Conservation (phyloP, 2,113 vertebrate species). For the Antechinus stuartii region DNA sequence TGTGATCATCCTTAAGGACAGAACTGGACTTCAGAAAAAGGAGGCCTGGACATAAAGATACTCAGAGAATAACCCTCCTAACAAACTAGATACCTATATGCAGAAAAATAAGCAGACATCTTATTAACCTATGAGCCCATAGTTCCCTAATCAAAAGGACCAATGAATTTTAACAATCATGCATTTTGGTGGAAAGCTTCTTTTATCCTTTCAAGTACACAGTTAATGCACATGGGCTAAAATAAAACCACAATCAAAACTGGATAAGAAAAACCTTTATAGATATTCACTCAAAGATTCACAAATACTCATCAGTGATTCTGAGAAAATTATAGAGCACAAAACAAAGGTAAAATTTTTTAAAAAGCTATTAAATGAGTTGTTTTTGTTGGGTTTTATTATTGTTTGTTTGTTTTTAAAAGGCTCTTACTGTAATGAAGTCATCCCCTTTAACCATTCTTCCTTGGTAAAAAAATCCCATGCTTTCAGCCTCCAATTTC, state of each 20-base stretch:
- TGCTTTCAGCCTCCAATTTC: slow-evolving; percentile 96
- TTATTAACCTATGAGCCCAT: slow-evolving; percentile 4
- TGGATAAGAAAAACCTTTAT: background rate
- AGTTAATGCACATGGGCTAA: background rate
- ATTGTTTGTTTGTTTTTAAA: slow-evolving; percentile 63
- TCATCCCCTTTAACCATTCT: slow-evolving; percentile 98
- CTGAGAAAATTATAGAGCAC: slow-evolving; percentile 68
- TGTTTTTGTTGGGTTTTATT: slow-evolving; percentile 27
- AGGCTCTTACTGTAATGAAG: slow-evolving; percentile 93
- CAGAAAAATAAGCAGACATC: slow-evolving; percentile 21
- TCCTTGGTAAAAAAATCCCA: slow-evolving; percentile 99
- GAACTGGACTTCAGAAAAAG: slow-evolving; percentile 12
- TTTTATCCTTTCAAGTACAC: slow-evolving; percentile 50
- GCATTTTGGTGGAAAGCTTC: background rate
- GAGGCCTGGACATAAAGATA: background rate
- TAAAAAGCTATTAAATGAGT: slow-evolving; percentile 78
- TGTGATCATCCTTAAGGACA: background rate
- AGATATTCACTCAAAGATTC: slow-evolving; percentile 62
- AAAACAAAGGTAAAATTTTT: slow-evolving; percentile 71
- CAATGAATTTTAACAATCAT: slow-evolving; percentile 39
- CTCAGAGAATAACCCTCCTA: background rate
- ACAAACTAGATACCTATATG: background rate
- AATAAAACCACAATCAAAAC: slow-evolving; percentile 35
- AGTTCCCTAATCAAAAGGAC: slow-evolving; percentile 33
- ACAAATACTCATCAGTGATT: background rate